Conservation (phyloP, 2,888 invertebrate species). For the Macropis europaea region DNA sequence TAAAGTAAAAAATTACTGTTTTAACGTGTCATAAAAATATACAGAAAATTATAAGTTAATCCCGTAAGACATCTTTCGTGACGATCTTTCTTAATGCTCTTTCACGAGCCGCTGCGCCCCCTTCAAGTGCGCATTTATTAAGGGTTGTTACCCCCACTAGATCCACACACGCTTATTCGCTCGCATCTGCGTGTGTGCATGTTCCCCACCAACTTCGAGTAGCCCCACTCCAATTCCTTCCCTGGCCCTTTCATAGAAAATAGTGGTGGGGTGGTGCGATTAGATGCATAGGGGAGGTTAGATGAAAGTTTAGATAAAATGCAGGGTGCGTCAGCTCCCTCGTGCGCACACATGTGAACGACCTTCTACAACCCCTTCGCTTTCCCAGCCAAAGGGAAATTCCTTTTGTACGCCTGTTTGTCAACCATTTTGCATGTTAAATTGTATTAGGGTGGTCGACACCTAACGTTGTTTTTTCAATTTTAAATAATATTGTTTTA, state of each 20-base stretch:
- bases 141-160: constrained; percentile 69
- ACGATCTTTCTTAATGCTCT: constrained; percentile 54
- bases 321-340: constrained; percentile 70
- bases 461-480: too few species aligned
- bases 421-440: neutral
- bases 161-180: constrained; percentile 49
- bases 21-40: neutral
- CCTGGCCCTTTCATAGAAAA: constrained; percentile 75
- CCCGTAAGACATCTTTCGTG: constrained; percentile 24
- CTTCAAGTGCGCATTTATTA: constrained; percentile 71
- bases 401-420: neutral
- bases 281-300: constrained; percentile 78
- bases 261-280: constrained; percentile 73
- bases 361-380: neutral
- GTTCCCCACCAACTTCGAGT: constrained; percentile 56
- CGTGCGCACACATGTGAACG: constrained; percentile 19
- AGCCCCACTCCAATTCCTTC: constrained; percentile 67
- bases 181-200: constrained; percentile 55
- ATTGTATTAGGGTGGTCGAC: too few species aligned
- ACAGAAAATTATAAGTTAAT: constrained; percentile 41
- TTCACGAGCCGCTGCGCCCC: constrained; percentile 47
- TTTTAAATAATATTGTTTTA: too few species aligned
- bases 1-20: neutral
- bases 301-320: constrained; percentile 79
- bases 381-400: neutral